Conservation (phyloP, 2,888 invertebrate genomes). For the Molorchus minor region DNA sequence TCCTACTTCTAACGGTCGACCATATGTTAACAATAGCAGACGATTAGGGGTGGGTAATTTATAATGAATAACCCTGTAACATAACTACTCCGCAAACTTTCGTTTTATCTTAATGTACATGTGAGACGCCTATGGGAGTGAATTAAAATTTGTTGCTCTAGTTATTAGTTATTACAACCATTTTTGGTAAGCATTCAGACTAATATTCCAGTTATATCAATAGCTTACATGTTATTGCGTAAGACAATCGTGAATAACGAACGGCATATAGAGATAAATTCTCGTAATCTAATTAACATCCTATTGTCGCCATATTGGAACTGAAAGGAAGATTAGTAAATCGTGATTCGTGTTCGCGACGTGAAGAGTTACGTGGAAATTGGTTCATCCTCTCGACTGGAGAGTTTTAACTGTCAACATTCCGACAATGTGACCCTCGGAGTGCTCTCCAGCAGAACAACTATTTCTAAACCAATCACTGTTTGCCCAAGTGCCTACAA, state of each 20-base stretch:
- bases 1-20: too few species aligned
- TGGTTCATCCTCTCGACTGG: slow-evolving; percentile 56
- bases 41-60: too few species aligned
- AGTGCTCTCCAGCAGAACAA: slow-evolving; percentile 45
- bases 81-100: too few species aligned
- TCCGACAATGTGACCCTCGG: slow-evolving; percentile 52
- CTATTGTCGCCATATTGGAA: slow-evolving; percentile 45
- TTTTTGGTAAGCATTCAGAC: too few species aligned
- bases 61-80: too few species aligned
- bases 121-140: too few species aligned
- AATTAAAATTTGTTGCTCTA: too few species aligned
- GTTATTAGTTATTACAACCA: too few species aligned
- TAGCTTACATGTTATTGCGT: slow-evolving; percentile 28
- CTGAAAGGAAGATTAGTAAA: slow-evolving; percentile 52
- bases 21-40: too few species aligned
- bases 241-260: slow-evolving; percentile 35
- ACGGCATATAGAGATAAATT: slow-evolving; percentile 39
- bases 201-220: too few species aligned
- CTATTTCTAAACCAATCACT: slow-evolving; percentile 49
- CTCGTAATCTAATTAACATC: slow-evolving; percentile 54
- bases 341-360: slow-evolving; percentile 55
- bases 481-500: slow-evolving; percentile 33
- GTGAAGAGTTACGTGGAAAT: slow-evolving; percentile 56
- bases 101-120: too few species aligned
- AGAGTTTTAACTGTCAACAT: slow-evolving; percentile 57